Evolutionary conservation across 2,113 vertebrate species (phyloP), one percentile per base, ranked within the genome.

Genomic region (Heterotis niloticus): DNA sequence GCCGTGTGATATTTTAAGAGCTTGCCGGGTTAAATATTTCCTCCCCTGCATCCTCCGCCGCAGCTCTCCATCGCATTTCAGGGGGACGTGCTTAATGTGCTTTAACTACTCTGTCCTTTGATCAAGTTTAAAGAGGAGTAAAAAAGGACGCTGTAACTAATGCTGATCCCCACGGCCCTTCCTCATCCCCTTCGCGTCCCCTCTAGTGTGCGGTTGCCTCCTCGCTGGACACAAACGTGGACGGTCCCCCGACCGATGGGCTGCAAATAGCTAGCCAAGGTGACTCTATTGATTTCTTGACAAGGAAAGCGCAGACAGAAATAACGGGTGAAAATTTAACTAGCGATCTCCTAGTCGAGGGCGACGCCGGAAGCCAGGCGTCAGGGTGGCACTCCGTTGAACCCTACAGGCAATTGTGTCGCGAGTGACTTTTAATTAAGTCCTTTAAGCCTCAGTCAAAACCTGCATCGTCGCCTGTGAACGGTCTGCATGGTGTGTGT

Each of bases 211-310:
- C 88, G 71, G n/a, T 56, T 70, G 75, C 81, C 77, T 68, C 72
- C 71, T 44, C 80, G 23, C 52, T 29, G 62, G 73, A 71, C 60
- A 76, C 83, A 78, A 66, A 79, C 75, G 34, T 73, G 79, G 71
- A 77, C 75, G 66, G 78, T 80, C 59, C 64, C n/a, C 88, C 86
- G 88, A 88, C 85, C 82, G 81, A 77, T 78, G 88, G 87, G 87
- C 90, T 92, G 91, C 91, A 92, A 92, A 92, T 89, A 91, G 90
- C 91, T 82, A 90, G 87, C 88, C 91, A 93, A 93, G 92, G 92
- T 93, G 90, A 92, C 90, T 92, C 85, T 86, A 92, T 92, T 84
- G 92, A 92, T 93, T 88, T 87, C 83, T 79, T 85, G 87, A 89
- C 88, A 88, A 86, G 85, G 83, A 84, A 26, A 83, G 64, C 82